Evolutionary conservation across 2,113 vertebrate species (phyloP), one percentile per base, ranked within the genome.

Genomic region (Brienomyrus longianalis): DNA sequence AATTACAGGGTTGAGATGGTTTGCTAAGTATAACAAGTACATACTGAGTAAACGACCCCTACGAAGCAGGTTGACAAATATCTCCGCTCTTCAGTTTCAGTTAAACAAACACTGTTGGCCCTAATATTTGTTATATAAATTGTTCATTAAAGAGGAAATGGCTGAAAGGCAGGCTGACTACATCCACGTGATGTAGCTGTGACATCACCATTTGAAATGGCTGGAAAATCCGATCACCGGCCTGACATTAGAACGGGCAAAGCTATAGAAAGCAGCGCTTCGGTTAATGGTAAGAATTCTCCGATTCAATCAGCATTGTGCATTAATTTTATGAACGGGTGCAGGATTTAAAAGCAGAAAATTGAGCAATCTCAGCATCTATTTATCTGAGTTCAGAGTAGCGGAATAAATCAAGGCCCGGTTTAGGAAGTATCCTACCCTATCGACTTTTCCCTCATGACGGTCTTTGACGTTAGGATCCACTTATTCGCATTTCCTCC

Each of bases 61-160:
- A 48, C 45, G n/a, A 84, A 47, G 43, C 45, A 48, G 83, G 21
- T 48, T 47, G 23, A 45, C 83, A 84, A 84, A 84, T 84, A 84
- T 84, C 19, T 54, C 31, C 51, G 7, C 50, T 62, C 10, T 59
- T 88, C 31, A 43, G 21, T 70, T 27, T 66, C 87, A 70, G 56
- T 66, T n/a, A 88, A 47, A 70, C 43, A 17, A 43, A 88, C 87
- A 45, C 45, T 21, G 39, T 19, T 70, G 56, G 59, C 45, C 87
- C 43, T 88, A 45, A 31, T 47, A 47, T 70, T 62, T 88, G 87
- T 88, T 47, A 48, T 45, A 66, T 62, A 47, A 88, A 70, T 62
- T 47, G 11, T 39, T 88, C 17, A 45, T 5, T 47, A 66, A 66
- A 88, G 45, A 88, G 56, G 59, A 74, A 77, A 51, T 50, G 50